Evolutionary conservation across 2,113 vertebrate species (phyloP).

Genomic region (Mesoclemmys tuberculata): DNA sequence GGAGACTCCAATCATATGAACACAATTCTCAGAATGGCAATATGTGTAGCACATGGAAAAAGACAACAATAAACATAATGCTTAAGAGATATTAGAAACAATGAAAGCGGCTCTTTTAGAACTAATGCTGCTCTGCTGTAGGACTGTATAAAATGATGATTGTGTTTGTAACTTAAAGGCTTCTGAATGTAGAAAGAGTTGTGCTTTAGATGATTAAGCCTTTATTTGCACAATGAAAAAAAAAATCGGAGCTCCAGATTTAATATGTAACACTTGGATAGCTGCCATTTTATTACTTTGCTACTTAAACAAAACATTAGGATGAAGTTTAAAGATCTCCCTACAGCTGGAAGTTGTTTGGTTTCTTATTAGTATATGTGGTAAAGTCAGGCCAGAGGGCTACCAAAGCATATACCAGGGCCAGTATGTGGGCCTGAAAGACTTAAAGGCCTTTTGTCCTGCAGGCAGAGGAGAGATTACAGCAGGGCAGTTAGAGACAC

Average conservation of each 20-base stretch:
- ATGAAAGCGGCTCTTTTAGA: neutral
- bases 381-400: no score
- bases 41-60: neutral
- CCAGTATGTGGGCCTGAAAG: no score
- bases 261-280: neutral
- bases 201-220: neutral
- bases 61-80: neutral
- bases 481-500: no score
- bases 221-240: neutral
- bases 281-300: neutral
- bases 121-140: neutral
- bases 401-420: no score
- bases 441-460: no score
- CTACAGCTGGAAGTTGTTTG: neutral
- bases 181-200: neutral
- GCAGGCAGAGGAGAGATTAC: no score
- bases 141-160: neutral
- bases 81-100: neutral
- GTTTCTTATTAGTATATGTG: neutral
- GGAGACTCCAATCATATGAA: neutral
- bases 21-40: neutral
- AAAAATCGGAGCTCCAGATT: neutral
- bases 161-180: neutral
- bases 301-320: neutral
- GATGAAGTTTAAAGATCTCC: neutral